Conservation (phyloP, 1,140 invertebrate species). For the Argopecten irradians region DNA sequence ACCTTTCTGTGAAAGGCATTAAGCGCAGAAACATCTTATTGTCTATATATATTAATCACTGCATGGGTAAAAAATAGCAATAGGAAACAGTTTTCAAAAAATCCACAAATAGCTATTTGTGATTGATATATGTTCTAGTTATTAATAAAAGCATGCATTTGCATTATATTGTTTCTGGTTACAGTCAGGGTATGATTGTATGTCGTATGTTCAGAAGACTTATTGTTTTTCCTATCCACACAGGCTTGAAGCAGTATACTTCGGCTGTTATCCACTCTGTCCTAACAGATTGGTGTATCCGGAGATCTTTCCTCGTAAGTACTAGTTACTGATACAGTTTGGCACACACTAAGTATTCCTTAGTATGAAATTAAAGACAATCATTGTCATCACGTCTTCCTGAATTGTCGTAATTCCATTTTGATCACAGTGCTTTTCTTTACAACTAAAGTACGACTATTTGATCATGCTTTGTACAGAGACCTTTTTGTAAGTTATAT, state of each 20-base stretch:
- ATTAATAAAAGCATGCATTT: too few relatives aligned
- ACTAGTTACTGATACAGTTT: neutral
- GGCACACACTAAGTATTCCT: neutral
- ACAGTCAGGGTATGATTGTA: too few relatives aligned
- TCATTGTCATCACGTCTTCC: neutral
- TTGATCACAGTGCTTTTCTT: neutral
- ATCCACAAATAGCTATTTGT: too few relatives aligned
- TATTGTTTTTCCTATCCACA: constrained; percentile 66
- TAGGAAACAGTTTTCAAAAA: too few relatives aligned
- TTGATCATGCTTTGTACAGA: neutral
- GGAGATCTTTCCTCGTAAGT: constrained; percentile 83
- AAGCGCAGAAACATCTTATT: too few relatives aligned
- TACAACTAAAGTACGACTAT: neutral
- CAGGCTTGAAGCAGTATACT: constrained; percentile 84
- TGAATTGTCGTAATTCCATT: neutral
- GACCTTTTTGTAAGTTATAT: neutral
- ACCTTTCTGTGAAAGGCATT: too few relatives aligned
- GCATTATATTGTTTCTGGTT: too few relatives aligned
- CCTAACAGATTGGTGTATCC: constrained; percentile 86
- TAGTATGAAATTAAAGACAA: neutral
- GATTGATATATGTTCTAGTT: too few relatives aligned
- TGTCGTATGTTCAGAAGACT: too few relatives aligned
- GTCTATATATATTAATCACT: too few relatives aligned
- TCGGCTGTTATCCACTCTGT: constrained; percentile 84
- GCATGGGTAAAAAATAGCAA: too few relatives aligned